Evolutionary conservation across 1,140 invertebrate species (phyloP), one percentile per base, ranked within the genome.

Genomic region (Pseudomyrmex flavicornis): DNA sequence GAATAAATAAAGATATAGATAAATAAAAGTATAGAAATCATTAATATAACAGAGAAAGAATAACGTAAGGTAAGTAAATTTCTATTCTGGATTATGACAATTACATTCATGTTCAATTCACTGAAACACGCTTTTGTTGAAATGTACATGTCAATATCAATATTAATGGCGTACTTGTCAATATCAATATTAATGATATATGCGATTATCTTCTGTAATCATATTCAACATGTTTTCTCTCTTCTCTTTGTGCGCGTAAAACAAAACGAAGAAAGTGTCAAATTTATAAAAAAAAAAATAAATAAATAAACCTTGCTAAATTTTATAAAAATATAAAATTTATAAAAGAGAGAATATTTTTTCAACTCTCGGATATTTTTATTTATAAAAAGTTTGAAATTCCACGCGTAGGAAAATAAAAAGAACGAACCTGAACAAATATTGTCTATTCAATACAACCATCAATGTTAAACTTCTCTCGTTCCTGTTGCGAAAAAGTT

Each of bases 11-110:
- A 2, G 26, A 66, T 35, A 35, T 35, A 35, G 0, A 35, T 35
- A 7, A 35, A 35, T 35, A 35, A 35, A 35, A 35, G 5, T 35
- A 7, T 35, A 15, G 70, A 50, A 5, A 61, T 70, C 48, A 80
- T 70, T 72, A 61, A 80, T 70, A 22, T 56, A n/a, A 20, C 20
- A 54, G 48, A 26, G n/a, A 20, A 61, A 35, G 5, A 35, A 65
- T 58, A 9, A 9, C 20, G 44, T 13, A 8, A 54, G 15, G 61
- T 48, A 17, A 61, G 13, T 26, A 4, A 70, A 72, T 80, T 59
- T 20, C 5, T 35, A 5, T 35, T n/a, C n/a, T 35, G 35, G 35
- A 35, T 35, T 35, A 7, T 35, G 5, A 35, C 35, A 35, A 35
- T 35, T 35, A 35, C 35, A 7, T 35, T 35, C 35, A 1, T 35